phyloP scores from a whole-genome alignment of 2,888 invertebrate genomes.

The Mesorhabditis belari region DNA sequence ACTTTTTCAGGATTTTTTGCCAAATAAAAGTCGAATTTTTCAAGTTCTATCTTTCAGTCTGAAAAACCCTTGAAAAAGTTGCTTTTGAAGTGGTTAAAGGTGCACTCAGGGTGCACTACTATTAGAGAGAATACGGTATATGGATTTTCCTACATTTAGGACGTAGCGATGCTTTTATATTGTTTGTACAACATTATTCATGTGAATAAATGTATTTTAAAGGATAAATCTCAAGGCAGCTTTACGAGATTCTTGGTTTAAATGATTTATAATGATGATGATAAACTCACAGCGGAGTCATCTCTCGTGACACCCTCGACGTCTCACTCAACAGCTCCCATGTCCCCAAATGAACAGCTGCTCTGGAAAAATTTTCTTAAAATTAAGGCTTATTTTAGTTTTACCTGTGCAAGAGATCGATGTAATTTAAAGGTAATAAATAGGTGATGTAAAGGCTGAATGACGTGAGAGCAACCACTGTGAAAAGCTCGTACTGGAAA shows the following conservation, averaged over 20 bases:
- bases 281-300: neutral
- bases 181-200: too few relatives aligned
- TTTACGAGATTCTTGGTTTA: neutral
- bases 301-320: neutral
- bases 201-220: too few relatives aligned
- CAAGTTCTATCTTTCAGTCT: too few relatives aligned
- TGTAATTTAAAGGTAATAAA: constrained; percentile 67
- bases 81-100: too few relatives aligned
- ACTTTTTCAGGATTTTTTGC: too few relatives aligned
- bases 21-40: too few relatives aligned
- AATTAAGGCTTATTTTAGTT: neutral
- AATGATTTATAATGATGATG: neutral
- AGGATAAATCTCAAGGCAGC: too few relatives aligned
- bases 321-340: constrained; percentile 61
- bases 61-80: too few relatives aligned
- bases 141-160: too few relatives aligned
- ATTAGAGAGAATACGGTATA: too few relatives aligned
- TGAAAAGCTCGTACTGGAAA: constrained; percentile 11
- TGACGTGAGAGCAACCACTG: constrained; percentile 62
- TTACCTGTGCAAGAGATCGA: constrained; percentile 72
- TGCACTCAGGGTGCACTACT: too few relatives aligned
- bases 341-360: constrained; percentile 72
- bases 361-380: constrained; percentile 27
- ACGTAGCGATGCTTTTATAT: too few relatives aligned
- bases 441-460: constrained; percentile 73